Conservation (phyloP, 2,888 invertebrate species). For the Chymomyza caudatula region DNA sequence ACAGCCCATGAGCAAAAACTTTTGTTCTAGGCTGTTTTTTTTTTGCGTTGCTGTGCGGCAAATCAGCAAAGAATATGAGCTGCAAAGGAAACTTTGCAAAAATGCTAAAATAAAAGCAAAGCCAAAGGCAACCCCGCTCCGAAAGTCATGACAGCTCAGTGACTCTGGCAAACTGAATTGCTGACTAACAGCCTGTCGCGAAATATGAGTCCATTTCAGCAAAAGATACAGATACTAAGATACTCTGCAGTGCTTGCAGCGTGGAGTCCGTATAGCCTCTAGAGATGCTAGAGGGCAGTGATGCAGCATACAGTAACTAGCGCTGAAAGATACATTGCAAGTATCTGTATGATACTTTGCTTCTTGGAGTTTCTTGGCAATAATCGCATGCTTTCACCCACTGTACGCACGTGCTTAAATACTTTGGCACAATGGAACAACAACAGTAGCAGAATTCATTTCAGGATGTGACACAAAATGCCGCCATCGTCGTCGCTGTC, state of each 20-base stretch:
- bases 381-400: slow-evolving; percentile 29
- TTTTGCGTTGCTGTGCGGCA: slow-evolving; percentile 24
- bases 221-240: slow-evolving; percentile 42
- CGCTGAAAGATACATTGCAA: too few species aligned
- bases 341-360: too few species aligned
- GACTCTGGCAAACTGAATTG: slow-evolving; percentile 48
- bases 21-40: slow-evolving; percentile 52
- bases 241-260: not conserved
- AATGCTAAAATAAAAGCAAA: slow-evolving; percentile 47
- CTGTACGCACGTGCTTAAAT: slow-evolving; percentile 70
- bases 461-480: slow-evolving; percentile 73
- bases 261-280: not conserved
- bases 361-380: slow-evolving; percentile 10
- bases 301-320: too few species aligned
- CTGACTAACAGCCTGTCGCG: slow-evolving; percentile 74
- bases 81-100: slow-evolving; percentile 44
- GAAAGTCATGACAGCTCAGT: slow-evolving; percentile 29
- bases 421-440: slow-evolving; percentile 47
- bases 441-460: slow-evolving; percentile 37
- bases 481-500: slow-evolving; percentile 72
- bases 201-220: slow-evolving; percentile 71
- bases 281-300: slow-evolving; percentile 12
- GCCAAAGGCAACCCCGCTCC: slow-evolving; percentile 15
- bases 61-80: slow-evolving; percentile 34
- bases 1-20: slow-evolving; percentile 72